Evolutionary conservation across 2,797 vertebrate genomes (phyloP), one percentile per base, ranked within the genome.

Genomic region (Crocidura indochinensis): DNA sequence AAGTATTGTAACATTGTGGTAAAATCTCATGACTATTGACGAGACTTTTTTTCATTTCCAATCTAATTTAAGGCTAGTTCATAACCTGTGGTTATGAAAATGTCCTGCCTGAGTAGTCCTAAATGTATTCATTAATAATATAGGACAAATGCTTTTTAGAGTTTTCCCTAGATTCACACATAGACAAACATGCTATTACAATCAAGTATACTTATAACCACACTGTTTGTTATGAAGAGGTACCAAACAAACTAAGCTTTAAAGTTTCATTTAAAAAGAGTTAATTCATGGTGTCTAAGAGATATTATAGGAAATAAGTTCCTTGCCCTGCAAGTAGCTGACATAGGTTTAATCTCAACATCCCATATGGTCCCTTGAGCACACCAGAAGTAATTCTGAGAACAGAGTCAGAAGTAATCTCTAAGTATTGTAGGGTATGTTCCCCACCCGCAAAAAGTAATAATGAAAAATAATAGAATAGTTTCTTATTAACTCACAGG

Each of bases 1-100:
- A 86, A 86, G 49, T 5, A 68, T 79, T 8, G 46, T 73, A 72
- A 84, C 19, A 62, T 19, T 6, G 20, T 80, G 53, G 27, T 79
- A 3, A 68, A 84, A 77, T 81, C 31, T 22, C 22, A 46, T 74
- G 64, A 79, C n/a, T 87, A 73, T 10, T 53, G 17, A 76, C 10
- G 78, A 86, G 20, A 27, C 44, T 91, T 86, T 87, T 19, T 73
- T 89, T 87, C 38, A n/a, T 12, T 75, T 92, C 31, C 72, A 27
- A 31, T 67, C 46, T 83, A 78, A 82, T 71, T 84, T 24, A 87
- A 6, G 47, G 17, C 8, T 69, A 44, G 53, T 38, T 38, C 38
- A 38, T 38, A 38, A 77, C 76, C 20, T 84, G 51, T 46, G 29
- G 20, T 73, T 86, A 85, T 12, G 29, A 77, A 88, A 49, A 2